Base-by-base conservation (phyloP, 2,113 vertebrate species). In the Microcebus lehilahytsara region DNA sequence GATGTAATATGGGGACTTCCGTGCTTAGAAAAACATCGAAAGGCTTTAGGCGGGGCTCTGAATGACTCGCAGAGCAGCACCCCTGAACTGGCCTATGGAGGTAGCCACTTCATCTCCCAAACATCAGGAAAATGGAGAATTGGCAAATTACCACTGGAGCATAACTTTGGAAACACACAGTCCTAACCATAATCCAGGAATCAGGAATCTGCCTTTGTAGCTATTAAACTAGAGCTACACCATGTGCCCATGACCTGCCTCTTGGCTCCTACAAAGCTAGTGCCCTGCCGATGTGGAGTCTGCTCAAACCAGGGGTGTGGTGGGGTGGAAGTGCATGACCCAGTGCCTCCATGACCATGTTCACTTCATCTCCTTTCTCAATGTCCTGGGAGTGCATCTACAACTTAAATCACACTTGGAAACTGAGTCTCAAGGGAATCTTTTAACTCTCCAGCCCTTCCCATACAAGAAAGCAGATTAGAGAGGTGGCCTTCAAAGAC, bases 221-320 rank as follows among this genome's bases (percentile, higher is more conserved):
- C 37, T 25, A 1, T 5, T 51, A 34, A 16, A 60, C n/a, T 30
- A 66, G n/a, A 83, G 19, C 23, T 23, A 34, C 12, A 27, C 25
- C 5, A 3, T 17, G 19, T 84, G 19, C 5, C 22, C 30, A 3
- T 0, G 19, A 5, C 3, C 2, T 66, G 3, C 30, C 17, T 49
- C 9, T 32, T 27, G 37, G 80, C 69, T 78, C 14, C 14, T 22
- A 13, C 34, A 32, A 80, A 51, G 11, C 32, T 53, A 40, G 53
- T 37, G 34, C 49, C 4, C 40, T 6, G 46, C 14, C 0, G 9
- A 27, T 23, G 19, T 6, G 5, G 27, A n/a, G 27, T 64, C 25
- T 95, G 14, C 25, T 80, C 16, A 40, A 34, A 58, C 7, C 2
- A 4, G 20, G 14, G 23, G 27, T 30, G 6, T 4, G 25, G 30